These are phyloP conservation scores for Drosophila subquinaria DNA, from an alignment of 2,888 invertebrate genomes.

Conservation along the genomic window DNA sequence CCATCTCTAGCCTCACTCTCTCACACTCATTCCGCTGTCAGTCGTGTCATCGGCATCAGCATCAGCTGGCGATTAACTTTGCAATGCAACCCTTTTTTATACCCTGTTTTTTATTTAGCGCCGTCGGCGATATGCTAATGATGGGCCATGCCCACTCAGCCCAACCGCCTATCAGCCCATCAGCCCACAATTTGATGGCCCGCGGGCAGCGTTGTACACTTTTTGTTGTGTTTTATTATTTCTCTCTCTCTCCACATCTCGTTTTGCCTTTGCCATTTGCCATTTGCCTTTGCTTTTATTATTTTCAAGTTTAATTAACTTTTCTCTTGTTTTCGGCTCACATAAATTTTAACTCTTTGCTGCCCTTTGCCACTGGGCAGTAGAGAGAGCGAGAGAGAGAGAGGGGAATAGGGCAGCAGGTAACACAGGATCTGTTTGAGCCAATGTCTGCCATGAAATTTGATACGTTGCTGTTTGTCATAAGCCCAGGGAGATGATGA, in stretches of 20 bases:
- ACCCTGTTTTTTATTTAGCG: conserved; percentile 51
- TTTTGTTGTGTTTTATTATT: conserved; percentile 72
- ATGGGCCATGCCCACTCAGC: conserved; percentile 56
- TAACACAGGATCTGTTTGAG: conserved; percentile 33
- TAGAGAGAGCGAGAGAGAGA: conserved; percentile 1
- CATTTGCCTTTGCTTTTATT: conserved; percentile 68
- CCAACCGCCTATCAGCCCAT: conserved; percentile 1
- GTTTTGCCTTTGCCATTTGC: conserved; percentile 13
- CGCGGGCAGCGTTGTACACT: conserved; percentile 60
- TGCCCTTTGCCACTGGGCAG: conserved; percentile 56
- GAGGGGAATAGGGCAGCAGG: conserved; percentile 1
- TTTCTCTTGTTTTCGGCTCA: conserved; percentile 72
- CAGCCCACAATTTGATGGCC: conserved; percentile 28
- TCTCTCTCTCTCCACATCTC: conserved; percentile 29
- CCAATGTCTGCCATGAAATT: conserved; percentile 59
- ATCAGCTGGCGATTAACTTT: conserved; percentile 82
- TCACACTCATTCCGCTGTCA: conserved; percentile 27
- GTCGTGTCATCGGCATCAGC: conserved; percentile 72
- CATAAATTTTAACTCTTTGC: conserved; percentile 70
- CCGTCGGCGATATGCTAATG: conserved; percentile 78
- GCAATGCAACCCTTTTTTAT: conserved; percentile 70
- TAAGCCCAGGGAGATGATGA: conserved; percentile 51
- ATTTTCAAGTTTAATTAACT: conserved; percentile 79
- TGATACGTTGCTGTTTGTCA: conserved; percentile 63
- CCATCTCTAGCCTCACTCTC: conserved; percentile 3